Base-by-base conservation (phyloP, 2,797 vertebrate genomes). In the Neopelma chrysocephalum region DNA sequence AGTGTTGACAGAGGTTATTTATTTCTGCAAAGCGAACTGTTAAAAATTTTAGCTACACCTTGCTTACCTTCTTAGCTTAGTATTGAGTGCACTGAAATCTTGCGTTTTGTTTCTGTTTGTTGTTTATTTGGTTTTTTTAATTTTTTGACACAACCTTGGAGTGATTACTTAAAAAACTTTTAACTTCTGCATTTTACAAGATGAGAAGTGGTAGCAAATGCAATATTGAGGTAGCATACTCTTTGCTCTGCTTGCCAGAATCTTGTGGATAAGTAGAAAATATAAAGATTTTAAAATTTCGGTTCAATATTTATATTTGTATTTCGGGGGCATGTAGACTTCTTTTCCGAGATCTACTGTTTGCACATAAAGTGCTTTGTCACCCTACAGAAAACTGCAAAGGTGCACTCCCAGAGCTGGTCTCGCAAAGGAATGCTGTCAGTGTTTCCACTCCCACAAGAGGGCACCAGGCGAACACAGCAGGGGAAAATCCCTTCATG, bases 401-500 rank as follows among this genome's bases (percentile, higher is more conserved):
- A 10, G 6, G 2, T 5, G 6, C 5, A 27, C 54, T 43, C 25
- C 4, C 5, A 6, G 29, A 25, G 22, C 19, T 29, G 7, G 7
- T 3, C 58, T 66, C 29, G 11, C 12, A 7, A 6, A 15, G 11
- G 57, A 66, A 42, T 32, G 20, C 31, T 56, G 56, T 4, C 34
- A 12, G 25, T 14, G 13, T n/a, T 73, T 17, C 4, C 4, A 11
- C 5, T 69, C 25, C 82, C 91, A 81, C 57, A 20, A 88, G 95
- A 90, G 82, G 79, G 93, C 91, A 82, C 53, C 7, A 42, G 22
- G 51, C 15, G 56, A 54, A 32, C 26, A 34, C 6, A 0, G 26
- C 5, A 47, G 4, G 2, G 29, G 32, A 69, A 86, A 82, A 54
- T 17, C 20, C 53, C 14, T 12, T 42, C 15, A 1, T 16, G 1